phyloP scores from a whole-genome alignment of 2,888 invertebrate genomes.

The Kryphioiulus occultus region DNA sequence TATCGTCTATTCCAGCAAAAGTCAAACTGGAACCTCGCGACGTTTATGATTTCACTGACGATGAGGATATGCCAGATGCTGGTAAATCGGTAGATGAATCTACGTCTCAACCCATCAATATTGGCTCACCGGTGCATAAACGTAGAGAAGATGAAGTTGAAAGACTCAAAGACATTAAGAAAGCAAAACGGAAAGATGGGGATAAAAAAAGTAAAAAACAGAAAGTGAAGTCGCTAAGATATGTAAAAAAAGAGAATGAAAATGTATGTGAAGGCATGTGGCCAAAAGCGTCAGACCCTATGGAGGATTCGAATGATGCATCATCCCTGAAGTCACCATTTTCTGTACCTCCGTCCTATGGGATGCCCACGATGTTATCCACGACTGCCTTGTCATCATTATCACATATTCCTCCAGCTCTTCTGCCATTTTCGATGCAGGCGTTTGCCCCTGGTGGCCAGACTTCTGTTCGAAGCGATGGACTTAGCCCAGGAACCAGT shows the following conservation, averaged over 20 bases:
- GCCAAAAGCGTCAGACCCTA: conserved; percentile 37
- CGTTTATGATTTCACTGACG: conserved; percentile 53
- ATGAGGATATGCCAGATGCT: conserved; percentile 41
- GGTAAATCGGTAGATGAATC: not conserved
- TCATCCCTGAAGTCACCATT: not conserved
- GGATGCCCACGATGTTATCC: conserved; percentile 22
- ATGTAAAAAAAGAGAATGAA: conserved; percentile 47
- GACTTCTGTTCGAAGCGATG: not conserved
- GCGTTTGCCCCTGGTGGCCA: conserved; percentile 17
- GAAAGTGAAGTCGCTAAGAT: conserved; percentile 42
- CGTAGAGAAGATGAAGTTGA: conserved; percentile 4
- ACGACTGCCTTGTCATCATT: conserved; percentile 43
- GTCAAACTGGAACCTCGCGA: conserved; percentile 53
- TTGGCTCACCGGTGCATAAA: conserved; percentile 39
- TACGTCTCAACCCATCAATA: not conserved
- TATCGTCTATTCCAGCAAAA: conserved; percentile 43
- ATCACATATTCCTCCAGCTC: conserved; percentile 36
- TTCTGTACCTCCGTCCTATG: not conserved
- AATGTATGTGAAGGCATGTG: not conserved
- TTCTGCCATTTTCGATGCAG: conserved; percentile 47
- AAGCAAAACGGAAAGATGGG: conserved; percentile 35
- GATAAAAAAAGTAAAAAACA: conserved; percentile 50
- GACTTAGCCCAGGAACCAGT: not conserved
- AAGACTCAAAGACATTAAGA: conserved; percentile 43
- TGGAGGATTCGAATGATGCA: not conserved